A percentile compares a stretch with the other conserved stretches of the same genome.
Conservation (phyloP, 1,140 invertebrate genomes). For the Diprion similis region DNA sequence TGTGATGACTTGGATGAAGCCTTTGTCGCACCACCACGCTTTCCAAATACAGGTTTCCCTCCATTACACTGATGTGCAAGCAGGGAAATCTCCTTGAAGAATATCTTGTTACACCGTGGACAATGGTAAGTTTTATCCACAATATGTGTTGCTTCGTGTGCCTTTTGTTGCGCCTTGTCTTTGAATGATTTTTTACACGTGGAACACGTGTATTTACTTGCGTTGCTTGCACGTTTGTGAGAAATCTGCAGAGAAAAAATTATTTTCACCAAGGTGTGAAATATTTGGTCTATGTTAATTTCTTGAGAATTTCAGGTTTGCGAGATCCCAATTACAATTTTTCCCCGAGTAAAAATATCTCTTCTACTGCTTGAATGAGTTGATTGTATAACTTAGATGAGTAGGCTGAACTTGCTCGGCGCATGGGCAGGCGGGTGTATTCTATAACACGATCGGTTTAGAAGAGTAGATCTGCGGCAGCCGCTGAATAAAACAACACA, state of each 20-base stretch:
- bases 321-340: too few relatives aligned
- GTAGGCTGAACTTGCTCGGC: too few relatives aligned
- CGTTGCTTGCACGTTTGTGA: slow-evolving; percentile 39
- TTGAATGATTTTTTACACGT: slow-evolving; percentile 41
- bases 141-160: slow-evolving; percentile 43
- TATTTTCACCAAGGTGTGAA: neutral
- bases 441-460: too few relatives aligned
- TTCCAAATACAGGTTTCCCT: slow-evolving; percentile 24
- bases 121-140: slow-evolving; percentile 50
- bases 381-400: too few relatives aligned
- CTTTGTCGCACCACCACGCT: slow-evolving; percentile 32
- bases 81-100: slow-evolving; percentile 51
- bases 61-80: slow-evolving; percentile 44
- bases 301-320: too few relatives aligned
- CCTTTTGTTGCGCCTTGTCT: slow-evolving; percentile 39
- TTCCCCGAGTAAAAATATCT: too few relatives aligned
- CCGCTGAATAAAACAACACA: too few relatives aligned
- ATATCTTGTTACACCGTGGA: slow-evolving; percentile 51
- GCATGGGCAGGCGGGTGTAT: too few relatives aligned
- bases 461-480: too few relatives aligned
- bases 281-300: too few relatives aligned
- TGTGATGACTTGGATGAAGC: slow-evolving; percentile 26
- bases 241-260: slow-evolving; percentile 33
- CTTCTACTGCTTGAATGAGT: too few relatives aligned
- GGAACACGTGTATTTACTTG: slow-evolving; percentile 30